Evolutionary conservation across 2,888 invertebrate species (phyloP).

Genomic region (Griposia aprilina): DNA sequence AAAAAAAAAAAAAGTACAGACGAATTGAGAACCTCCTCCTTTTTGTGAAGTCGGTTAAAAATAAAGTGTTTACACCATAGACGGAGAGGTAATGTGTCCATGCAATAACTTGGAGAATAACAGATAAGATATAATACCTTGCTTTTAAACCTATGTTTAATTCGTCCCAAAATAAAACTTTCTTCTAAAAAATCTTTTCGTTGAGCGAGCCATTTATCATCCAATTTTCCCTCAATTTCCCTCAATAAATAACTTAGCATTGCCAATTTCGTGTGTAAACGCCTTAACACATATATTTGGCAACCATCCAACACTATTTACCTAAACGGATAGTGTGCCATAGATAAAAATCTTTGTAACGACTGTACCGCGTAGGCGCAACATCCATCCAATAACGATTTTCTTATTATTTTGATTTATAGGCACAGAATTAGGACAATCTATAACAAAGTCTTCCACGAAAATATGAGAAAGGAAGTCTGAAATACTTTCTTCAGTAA

Average conservation of each 20-base stretch:
- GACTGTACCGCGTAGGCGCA: constrained; percentile 49
- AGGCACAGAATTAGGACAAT: constrained; percentile 47
- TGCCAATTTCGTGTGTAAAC: constrained; percentile 18
- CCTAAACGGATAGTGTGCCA: constrained; percentile 56
- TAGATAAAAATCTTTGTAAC: constrained; percentile 62
- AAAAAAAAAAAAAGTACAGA: too few relatives aligned
- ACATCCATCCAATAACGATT: constrained; percentile 42
- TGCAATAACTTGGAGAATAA: neutral
- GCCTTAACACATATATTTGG: constrained; percentile 47
- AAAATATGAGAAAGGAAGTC: constrained; percentile 24
- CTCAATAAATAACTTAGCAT: neutral
- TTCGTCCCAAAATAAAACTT: neutral
- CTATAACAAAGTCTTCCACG: constrained; percentile 25
- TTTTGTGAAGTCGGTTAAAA: too few relatives aligned
- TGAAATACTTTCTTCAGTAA: constrained; percentile 16
- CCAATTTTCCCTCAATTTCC: neutral
- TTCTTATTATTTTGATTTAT: constrained; percentile 55
- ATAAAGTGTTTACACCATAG: neutral
- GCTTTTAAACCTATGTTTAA: neutral
- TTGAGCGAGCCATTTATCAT: neutral
- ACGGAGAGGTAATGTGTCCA: too few relatives aligned
- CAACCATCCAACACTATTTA: constrained; percentile 55
- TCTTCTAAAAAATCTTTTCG: too few relatives aligned
- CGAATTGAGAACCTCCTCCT: too few relatives aligned
- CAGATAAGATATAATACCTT: neutral